Conservation (phyloP, 2,113 vertebrate species). For the Gnathonemus longibarbis region DNA sequence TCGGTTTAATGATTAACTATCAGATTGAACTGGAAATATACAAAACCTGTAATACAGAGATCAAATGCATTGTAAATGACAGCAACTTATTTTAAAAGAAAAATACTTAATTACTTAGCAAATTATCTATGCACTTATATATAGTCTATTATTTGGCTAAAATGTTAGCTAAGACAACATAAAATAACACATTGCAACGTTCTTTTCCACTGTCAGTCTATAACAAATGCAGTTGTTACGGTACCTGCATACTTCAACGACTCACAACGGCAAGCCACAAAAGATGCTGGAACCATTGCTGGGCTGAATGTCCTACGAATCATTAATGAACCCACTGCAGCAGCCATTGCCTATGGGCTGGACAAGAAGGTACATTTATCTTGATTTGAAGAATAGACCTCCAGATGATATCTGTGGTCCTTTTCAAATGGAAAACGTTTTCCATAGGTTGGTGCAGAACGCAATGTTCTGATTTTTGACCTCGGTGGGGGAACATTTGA, state of each 20-base stretch:
- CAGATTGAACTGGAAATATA: neutral
- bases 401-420: neutral
- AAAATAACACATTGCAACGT: neutral
- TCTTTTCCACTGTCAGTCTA: conserved; percentile 38
- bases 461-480: conserved; percentile 84
- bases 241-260: conserved; percentile 88
- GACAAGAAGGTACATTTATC: conserved; percentile 66
- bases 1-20: neutral
- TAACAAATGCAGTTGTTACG: conserved; percentile 79
- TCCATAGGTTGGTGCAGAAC: conserved; percentile 69
- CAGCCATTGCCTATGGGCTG: conserved; percentile 85
- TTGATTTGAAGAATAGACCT: neutral
- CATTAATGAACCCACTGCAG: conserved; percentile 86
- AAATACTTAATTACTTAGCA: neutral
- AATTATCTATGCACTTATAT: neutral
- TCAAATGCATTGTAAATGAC: neutral
- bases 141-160: neutral
- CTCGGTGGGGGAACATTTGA: conserved; percentile 86
- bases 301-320: conserved; percentile 82
- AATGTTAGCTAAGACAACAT: neutral
- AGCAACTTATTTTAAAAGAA: neutral
- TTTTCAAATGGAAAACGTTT: neutral
- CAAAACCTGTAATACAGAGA: neutral
- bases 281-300: conserved; percentile 77
- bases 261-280: conserved; percentile 83